Percentiles rank a stretch among this genome's conserved stretches.
phyloP scores from a whole-genome alignment of 2,113 vertebrate genomes.

The Brachionichthys hirsutus region DNA sequence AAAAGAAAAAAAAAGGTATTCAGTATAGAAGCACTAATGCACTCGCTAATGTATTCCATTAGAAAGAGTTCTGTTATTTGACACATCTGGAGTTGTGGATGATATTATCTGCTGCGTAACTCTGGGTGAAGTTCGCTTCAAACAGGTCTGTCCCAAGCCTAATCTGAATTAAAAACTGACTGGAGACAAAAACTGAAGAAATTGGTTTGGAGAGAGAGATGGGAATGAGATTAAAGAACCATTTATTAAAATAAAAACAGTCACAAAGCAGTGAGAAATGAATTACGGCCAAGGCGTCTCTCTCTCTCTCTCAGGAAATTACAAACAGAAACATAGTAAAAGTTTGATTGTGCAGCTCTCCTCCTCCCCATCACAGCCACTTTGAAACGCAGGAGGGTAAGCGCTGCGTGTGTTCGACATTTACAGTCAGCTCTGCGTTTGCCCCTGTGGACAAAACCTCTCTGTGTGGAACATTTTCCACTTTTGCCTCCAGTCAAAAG shows the following conservation, averaged over 20 bases:
- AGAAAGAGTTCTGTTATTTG: too few species aligned
- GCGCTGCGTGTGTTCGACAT: conserved; percentile 22
- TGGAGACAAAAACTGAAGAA: not conserved
- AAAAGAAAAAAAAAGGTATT: too few species aligned
- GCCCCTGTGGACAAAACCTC: conserved; percentile 5
- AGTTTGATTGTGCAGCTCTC: conserved; percentile 27
- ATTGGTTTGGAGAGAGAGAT: not conserved
- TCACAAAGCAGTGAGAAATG: conserved; percentile 8
- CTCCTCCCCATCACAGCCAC: conserved; percentile 26
- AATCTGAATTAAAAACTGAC: not conserved
- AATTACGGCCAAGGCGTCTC: conserved; percentile 31
- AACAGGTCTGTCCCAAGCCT: not conserved
- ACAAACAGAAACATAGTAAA: conserved; percentile 31
- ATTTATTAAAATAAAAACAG: conserved; percentile 31
- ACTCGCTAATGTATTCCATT: too few species aligned
- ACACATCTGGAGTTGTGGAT: too few species aligned
- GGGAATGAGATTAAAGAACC: conserved; percentile 16
- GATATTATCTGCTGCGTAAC: too few species aligned
- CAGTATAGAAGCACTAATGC: too few species aligned
- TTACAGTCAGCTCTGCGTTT: conserved; percentile 13
- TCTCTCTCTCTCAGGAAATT: conserved; percentile 29
- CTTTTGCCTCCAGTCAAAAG: not conserved
- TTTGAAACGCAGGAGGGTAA: conserved; percentile 30
- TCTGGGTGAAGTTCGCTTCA: not conserved
- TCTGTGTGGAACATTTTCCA: not conserved